These are phyloP conservation scores for Apodemus agrarius DNA, from an alignment of 2,797 vertebrate genomes.

Conservation along the genomic window DNA sequence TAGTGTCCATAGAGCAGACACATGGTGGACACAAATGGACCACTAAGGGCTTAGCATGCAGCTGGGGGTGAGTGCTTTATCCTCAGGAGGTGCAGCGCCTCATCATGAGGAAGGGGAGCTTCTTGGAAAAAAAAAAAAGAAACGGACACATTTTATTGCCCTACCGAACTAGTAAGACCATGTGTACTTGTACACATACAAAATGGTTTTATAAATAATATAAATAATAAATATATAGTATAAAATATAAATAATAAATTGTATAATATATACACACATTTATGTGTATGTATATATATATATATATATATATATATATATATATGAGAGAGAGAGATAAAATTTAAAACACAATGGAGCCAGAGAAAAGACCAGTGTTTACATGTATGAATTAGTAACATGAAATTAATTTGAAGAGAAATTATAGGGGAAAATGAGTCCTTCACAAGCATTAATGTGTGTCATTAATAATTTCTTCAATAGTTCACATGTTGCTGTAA, in stretches of 20 bases:
- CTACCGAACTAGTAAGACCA: neutral
- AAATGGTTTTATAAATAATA: neutral
- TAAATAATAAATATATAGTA: too few species aligned
- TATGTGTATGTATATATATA: too few species aligned
- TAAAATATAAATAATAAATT: too few species aligned
- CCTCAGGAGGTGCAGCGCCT: accelerated
- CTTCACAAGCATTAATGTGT: neutral
- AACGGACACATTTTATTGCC: too few species aligned
- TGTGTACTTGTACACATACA: neutral
- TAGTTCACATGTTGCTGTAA: neutral
- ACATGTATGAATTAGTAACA: neutral
- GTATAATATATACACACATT: too few species aligned
- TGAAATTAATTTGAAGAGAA: neutral
- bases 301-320: too few species aligned
- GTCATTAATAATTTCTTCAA: neutral
- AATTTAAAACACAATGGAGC: neutral
- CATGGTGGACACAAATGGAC: accelerated
- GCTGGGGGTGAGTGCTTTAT: too few species aligned
- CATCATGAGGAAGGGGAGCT: too few species aligned
- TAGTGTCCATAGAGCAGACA: accelerated
- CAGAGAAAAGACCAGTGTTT: too few species aligned
- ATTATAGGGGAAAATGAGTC: neutral
- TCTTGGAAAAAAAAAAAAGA: too few species aligned
- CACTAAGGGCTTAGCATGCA: too few species aligned
- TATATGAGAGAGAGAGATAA: neutral